Evolutionary conservation across 2,888 invertebrate species (phyloP).

Genomic region (Drosophila longiperda): DNA sequence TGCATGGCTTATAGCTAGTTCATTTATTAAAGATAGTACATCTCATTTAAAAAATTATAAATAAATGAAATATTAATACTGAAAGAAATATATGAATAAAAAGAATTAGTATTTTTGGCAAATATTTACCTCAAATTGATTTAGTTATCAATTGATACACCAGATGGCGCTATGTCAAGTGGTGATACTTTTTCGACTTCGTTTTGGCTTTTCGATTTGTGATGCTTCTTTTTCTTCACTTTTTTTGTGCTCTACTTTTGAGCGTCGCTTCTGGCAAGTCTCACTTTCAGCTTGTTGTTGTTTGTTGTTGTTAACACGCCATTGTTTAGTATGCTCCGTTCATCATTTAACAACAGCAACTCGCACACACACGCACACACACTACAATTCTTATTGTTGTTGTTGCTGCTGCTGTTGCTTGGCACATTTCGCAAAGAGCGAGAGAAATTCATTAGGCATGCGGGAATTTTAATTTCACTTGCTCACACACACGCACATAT

Average conservation of each 20-base stretch:
- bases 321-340: constrained; percentile 61
- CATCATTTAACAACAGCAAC: constrained; percentile 48
- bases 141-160: constrained; percentile 14
- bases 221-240: constrained; percentile 10
- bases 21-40: constrained; percentile 10
- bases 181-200: constrained; percentile 26
- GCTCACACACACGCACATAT: constrained; percentile 78
- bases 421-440: constrained; percentile 52
- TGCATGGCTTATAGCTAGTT: constrained; percentile 15
- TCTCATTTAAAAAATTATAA: background rate
- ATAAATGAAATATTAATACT: background rate
- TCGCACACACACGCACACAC: constrained; percentile 19
- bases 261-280: constrained; percentile 21
- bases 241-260: constrained; percentile 33
- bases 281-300: constrained; percentile 37
- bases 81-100: background rate
- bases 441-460: constrained; percentile 77
- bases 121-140: constrained; percentile 17
- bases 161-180: constrained; percentile 15
- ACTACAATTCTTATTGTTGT: constrained; percentile 22
- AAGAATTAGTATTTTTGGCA: background rate
- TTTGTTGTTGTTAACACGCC: constrained; percentile 51
- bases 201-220: background rate
- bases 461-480: constrained; percentile 79
- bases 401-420: constrained; percentile 36